Evolutionary conservation across 92 coral and sea anemone genomes (phyloP).

Genomic region (Paramuricea clavata): DNA sequence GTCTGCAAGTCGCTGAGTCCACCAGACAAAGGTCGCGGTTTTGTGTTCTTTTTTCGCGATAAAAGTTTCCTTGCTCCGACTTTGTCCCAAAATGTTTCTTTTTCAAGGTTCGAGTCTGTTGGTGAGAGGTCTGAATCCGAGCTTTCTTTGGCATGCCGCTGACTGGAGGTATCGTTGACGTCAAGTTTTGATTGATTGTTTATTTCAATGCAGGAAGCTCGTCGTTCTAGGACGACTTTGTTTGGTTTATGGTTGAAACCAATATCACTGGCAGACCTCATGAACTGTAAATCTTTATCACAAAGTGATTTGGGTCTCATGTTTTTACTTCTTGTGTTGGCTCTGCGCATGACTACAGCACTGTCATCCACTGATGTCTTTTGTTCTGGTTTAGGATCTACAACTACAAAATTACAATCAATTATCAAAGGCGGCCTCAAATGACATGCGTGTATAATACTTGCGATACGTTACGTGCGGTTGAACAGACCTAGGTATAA

Average conservation of each 20-base stretch:
- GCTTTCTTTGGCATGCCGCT: background rate
- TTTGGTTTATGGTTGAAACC: constrained; percentile 6
- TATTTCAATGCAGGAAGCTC: constrained; percentile 39
- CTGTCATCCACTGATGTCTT: constrained; percentile 33
- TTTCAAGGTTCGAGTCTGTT: background rate
- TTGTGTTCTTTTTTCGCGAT: constrained; percentile 39
- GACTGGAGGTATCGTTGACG: background rate
- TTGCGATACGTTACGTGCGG: no score
- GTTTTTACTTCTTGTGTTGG: background rate
- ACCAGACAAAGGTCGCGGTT: constrained; percentile 19
- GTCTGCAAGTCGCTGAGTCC: constrained; percentile 36
- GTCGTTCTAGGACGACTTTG: constrained; percentile 8
- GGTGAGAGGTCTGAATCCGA: constrained; percentile 21
- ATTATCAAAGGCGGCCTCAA: no score
- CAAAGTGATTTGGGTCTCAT: constrained; percentile 34
- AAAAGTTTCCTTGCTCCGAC: constrained; percentile 48
- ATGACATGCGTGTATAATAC: no score
- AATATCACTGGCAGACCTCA: constrained; percentile 48
- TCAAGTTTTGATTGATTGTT: constrained; percentile 3
- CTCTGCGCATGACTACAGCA: constrained; percentile 13
- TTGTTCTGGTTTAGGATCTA: background rate
- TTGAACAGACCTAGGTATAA: no score
- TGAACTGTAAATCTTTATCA: constrained; percentile 29
- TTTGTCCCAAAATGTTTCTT: constrained; percentile 42
- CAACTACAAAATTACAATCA: background rate